Percentiles rank a stretch among this genome's conserved stretches.
Evolutionary conservation across 2,113 vertebrate species (phyloP).

Genomic region (Salvelinus namaycush): DNA sequence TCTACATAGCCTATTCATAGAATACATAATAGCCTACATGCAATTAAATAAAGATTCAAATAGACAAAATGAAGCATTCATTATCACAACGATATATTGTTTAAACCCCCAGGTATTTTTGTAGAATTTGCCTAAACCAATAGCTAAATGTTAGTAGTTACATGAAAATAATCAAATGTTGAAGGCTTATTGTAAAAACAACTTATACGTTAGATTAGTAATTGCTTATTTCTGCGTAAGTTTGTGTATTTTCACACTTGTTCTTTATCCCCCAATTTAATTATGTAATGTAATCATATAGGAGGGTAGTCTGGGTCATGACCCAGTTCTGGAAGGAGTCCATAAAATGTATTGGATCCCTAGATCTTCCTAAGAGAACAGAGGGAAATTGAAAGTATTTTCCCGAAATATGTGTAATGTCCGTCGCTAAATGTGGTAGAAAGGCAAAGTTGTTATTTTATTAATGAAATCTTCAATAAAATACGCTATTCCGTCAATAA

Average conservation of each 20-base stretch:
- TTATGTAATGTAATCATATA: slow-evolving; percentile 64
- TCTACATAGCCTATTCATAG: no score
- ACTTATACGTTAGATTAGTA: no score
- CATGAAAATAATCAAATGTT: background rate
- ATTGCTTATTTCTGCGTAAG: no score
- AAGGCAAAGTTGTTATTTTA: slow-evolving; percentile 9
- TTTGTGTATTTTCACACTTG: no score
- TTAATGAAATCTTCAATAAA: background rate
- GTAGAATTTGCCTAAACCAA: no score
- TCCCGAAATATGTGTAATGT: slow-evolving; percentile 34
- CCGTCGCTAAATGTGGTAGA: slow-evolving; percentile 24
- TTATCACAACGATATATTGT: background rate
- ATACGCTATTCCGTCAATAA: background rate
- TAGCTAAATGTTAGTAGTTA: background rate
- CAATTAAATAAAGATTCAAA: background rate
- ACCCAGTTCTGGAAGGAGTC: slow-evolving; percentile 78
- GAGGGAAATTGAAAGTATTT: slow-evolving; percentile 66
- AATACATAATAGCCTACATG: background rate
- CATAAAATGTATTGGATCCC: slow-evolving; percentile 77
- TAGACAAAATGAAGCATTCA: no score
- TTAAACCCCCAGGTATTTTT: background rate
- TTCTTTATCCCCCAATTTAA: no score
- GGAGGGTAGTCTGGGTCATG: slow-evolving; percentile 77
- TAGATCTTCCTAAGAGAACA: slow-evolving; percentile 74
- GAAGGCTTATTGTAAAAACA: background rate